phyloP scores from a whole-genome alignment of 92 coral and sea anemone genomes.

The Porites divaricata region DNA sequence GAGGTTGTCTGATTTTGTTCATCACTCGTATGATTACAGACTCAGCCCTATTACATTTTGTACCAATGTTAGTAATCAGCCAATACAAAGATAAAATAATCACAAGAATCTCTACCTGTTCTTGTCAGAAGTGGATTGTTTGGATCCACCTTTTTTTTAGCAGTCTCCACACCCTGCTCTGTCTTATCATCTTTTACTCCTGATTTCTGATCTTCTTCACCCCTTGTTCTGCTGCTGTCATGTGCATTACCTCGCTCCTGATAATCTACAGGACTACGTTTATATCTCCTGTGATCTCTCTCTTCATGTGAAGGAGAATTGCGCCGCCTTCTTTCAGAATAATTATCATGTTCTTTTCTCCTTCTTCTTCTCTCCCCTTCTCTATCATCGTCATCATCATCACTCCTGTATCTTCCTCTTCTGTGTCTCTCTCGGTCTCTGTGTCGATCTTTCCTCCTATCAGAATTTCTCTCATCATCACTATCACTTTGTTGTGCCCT shows the following conservation, averaged over 20 bases:
- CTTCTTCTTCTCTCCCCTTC: constrained; percentile 40
- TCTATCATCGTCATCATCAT: constrained; percentile 34
- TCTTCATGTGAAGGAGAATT: constrained; percentile 45
- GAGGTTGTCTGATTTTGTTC: no score
- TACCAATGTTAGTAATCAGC: neutral
- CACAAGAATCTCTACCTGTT: constrained; percentile 63
- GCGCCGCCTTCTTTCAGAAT: constrained; percentile 46
- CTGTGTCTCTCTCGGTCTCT: constrained; percentile 40
- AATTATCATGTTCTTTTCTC: constrained; percentile 26
- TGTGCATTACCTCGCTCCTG: neutral
- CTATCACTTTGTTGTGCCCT: constrained; percentile 49
- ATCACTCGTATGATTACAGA: no score
- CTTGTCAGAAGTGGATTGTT: constrained; percentile 76
- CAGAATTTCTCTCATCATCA: constrained; percentile 25
- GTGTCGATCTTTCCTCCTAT: constrained; percentile 51
- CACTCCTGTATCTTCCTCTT: constrained; percentile 45
- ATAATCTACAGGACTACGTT: neutral
- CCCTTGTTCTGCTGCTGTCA: neutral
- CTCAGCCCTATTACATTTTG: no score
- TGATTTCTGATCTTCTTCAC: neutral
- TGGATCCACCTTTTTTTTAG: constrained; percentile 53
- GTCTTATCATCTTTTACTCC: constrained; percentile 35
- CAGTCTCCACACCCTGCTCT: constrained; percentile 14
- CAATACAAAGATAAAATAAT: no score
- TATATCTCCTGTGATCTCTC: neutral